phyloP scores from a whole-genome alignment of 2,797 vertebrate genomes.

The Falco peregrinus region DNA sequence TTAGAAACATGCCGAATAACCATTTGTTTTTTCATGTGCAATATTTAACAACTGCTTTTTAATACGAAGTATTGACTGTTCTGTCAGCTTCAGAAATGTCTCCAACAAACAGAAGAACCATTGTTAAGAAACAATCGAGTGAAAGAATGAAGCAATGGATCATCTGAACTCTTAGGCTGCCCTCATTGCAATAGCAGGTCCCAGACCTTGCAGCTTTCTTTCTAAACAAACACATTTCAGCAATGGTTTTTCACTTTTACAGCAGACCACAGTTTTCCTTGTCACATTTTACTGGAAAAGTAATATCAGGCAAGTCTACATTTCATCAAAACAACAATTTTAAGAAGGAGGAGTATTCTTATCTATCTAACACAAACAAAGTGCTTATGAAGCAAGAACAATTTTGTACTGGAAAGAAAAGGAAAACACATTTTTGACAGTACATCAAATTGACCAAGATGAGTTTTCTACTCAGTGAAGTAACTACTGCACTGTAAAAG shows the following conservation, averaged over 20 bases:
- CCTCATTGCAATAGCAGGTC: neutral
- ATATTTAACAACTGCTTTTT: neutral
- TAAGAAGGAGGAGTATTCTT: neutral
- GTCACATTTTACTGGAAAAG: neutral
- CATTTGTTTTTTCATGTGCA: neutral
- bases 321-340: neutral
- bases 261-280: neutral
- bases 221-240: neutral
- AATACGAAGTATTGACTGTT: neutral
- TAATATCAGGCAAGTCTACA: neutral
- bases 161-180: neutral
- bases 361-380: neutral
- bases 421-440: neutral
- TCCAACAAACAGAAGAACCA: neutral
- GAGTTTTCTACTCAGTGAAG: neutral
- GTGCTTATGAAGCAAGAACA: neutral
- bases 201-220: neutral
- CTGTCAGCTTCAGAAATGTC: neutral
- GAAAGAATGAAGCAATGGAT: conserved; percentile 42
- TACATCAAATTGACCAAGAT: neutral
- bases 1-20: neutral
- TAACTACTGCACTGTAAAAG: neutral
- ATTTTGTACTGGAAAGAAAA: neutral
- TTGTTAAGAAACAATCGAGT: neutral
- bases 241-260: conserved; percentile 3